These are phyloP conservation scores for Amaurobius ferox DNA, from an alignment of 2,888 invertebrate genomes.

Conservation along the genomic window DNA sequence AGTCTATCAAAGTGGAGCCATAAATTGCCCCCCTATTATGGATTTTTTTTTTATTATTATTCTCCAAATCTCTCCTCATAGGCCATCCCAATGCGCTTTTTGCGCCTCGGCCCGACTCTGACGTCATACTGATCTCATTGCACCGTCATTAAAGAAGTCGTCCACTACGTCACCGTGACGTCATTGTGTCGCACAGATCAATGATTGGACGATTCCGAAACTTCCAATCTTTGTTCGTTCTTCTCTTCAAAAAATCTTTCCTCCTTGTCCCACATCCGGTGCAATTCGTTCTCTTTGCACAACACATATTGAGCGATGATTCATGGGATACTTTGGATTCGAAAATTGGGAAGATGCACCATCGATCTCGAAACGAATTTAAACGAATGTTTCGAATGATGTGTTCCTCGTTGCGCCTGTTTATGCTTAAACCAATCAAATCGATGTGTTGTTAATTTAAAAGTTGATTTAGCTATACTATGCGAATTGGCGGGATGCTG, in stretches of 20 bases:
- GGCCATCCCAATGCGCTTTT: not conserved
- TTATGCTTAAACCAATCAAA: too few species aligned
- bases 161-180: slow-evolving; percentile 45
- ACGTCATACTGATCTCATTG: slow-evolving; percentile 5
- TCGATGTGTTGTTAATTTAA: too few species aligned
- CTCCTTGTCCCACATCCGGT: not conserved
- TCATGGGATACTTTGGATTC: not conserved
- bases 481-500: too few species aligned
- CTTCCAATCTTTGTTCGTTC: not conserved
- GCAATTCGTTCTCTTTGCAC: not conserved
- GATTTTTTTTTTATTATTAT: not conserved
- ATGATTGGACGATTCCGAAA: slow-evolving; percentile 38
- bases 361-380: too few species aligned
- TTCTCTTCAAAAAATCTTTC: not conserved
- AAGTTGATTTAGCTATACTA: too few species aligned
- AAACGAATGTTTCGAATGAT: too few species aligned
- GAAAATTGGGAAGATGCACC: too few species aligned
- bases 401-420: too few species aligned
- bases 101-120: not conserved
- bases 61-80: not conserved
- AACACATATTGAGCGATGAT: not conserved
- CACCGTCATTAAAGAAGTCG: slow-evolving; percentile 42
- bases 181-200: slow-evolving; percentile 35
- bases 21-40: not conserved
- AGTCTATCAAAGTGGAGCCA: not conserved